Percentiles rank a stretch among this genome's conserved stretches.
Evolutionary conservation across 2,888 invertebrate species (phyloP).

Genomic region (Diplolepis rosae): DNA sequence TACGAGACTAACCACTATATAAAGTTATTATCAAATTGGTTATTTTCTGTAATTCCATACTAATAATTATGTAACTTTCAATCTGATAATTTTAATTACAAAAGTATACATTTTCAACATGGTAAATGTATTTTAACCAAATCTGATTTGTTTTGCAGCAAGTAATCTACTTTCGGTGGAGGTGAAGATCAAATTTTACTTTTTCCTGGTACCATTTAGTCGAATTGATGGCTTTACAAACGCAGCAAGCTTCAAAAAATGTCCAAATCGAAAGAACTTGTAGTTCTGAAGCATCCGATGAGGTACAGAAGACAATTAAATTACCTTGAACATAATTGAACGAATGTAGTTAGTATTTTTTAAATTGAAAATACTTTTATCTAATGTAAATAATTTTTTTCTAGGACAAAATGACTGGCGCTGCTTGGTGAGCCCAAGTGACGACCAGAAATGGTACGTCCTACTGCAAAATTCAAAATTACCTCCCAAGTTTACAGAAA

Average conservation of each 20-base stretch:
- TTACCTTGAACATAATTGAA: slow-evolving; percentile 1
- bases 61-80: neutral
- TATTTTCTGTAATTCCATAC: neutral
- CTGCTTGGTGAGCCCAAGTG: slow-evolving; percentile 68
- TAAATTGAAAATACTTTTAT: slow-evolving; percentile 6
- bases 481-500: neutral
- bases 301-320: slow-evolving; percentile 44
- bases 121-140: neutral
- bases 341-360: slow-evolving; percentile 11
- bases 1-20: too few species aligned
- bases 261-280: slow-evolving; percentile 38
- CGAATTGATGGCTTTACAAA: slow-evolving; percentile 51
- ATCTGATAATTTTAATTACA: neutral
- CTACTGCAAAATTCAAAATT: slow-evolving; percentile 41
- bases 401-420: slow-evolving; percentile 67
- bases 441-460: slow-evolving; percentile 67
- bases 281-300: slow-evolving; percentile 48
- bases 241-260: slow-evolving; percentile 48
- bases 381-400: slow-evolving; percentile 36
- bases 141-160: slow-evolving; percentile 51
- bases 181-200: slow-evolving; percentile 57
- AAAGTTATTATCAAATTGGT: neutral
- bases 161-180: slow-evolving; percentile 69
- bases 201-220: slow-evolving; percentile 54
- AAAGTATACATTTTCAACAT: neutral